Evolutionary conservation across 1,140 invertebrate genomes (phyloP), one percentile per base, ranked within the genome.

Genomic region (Achatina immaculata): DNA sequence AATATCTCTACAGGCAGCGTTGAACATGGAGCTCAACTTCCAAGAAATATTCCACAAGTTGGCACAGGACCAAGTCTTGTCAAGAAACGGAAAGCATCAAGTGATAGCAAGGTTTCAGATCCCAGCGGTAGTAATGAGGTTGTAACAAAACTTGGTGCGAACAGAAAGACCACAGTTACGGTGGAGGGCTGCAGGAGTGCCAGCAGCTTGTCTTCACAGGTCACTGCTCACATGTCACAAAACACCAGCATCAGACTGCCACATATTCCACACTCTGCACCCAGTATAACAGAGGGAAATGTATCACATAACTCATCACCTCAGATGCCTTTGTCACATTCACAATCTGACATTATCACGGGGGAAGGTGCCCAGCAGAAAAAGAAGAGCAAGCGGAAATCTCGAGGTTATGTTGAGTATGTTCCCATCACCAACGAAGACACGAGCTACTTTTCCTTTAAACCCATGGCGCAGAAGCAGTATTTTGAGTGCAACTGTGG

Each of bases 401-500:
- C 28, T 11, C 74, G 45, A 21, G 69, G 55, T 28, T 69, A 66
- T 34, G 55, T 80, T 28, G 80, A 66, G 19, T 80, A 79, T 81
- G 68, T 81, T 45, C 65, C 71, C 1, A 72, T 74, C 42, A 43
- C 76, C 55, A 73, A 82, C 66, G 81, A 82, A 28, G 65, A 68
- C 6, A n/a, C 36, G 1, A 55, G 66, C 34, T 66, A 48, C 21
- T 75, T 76, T 34, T 34, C 51, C 34, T 45, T 34, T 11, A 51
- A 62, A 36, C 65, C 73, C 11, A 28, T 19, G 9, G 66, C 51
- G 21, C 58, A 75, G 34, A 81, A 83, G 28, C 78, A 84, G n/a
- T 83, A 83, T 28, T 89, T 89, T 86, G 88, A 89, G 76, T 90
- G 89, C 85, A 84, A 87, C 31, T 90, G 89, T 89, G 89, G 90